These are phyloP conservation scores for Zaprionus obscuricornis DNA, from an alignment of 2,888 invertebrate species.

Conservation along the genomic window DNA sequence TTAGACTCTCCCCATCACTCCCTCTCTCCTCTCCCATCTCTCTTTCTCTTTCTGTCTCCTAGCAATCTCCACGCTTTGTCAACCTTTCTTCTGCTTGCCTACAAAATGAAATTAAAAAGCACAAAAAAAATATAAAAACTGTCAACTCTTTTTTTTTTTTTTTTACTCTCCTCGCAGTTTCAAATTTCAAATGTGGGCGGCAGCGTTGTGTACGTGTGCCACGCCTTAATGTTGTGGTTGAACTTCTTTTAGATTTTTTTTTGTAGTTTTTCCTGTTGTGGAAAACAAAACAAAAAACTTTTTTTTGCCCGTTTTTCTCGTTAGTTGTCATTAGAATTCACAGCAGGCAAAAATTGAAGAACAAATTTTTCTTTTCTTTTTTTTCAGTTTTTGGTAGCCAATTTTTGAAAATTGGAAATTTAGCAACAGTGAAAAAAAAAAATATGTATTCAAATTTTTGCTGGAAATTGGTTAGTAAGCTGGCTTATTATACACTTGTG, in stretches of 20 bases:
- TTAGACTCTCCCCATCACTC: background rate
- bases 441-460: too few species aligned
- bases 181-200: slow-evolving; percentile 56
- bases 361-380: background rate
- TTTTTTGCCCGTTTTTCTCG: slow-evolving; percentile 8
- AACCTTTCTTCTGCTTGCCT: too few species aligned
- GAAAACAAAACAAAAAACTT: slow-evolving; percentile 26
- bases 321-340: slow-evolving; percentile 48
- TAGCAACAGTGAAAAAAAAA: too few species aligned
- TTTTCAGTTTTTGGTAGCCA: background rate
- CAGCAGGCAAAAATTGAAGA: slow-evolving; percentile 31
- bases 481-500: too few species aligned
- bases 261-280: slow-evolving; percentile 18
- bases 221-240: slow-evolving; percentile 48
- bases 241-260: slow-evolving; percentile 54
- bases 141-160: too few species aligned
- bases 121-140: slow-evolving; percentile 65
- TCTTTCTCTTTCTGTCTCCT: too few species aligned
- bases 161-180: slow-evolving; percentile 23
- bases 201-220: slow-evolving; percentile 48
- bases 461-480: too few species aligned
- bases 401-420: too few species aligned
- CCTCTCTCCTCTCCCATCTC: background rate
- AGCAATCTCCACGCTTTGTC: too few species aligned
- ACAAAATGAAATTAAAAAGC: slow-evolving; percentile 51